phyloP scores from a whole-genome alignment of 2,888 invertebrate genomes.

The Melinaea marsaeus region DNA sequence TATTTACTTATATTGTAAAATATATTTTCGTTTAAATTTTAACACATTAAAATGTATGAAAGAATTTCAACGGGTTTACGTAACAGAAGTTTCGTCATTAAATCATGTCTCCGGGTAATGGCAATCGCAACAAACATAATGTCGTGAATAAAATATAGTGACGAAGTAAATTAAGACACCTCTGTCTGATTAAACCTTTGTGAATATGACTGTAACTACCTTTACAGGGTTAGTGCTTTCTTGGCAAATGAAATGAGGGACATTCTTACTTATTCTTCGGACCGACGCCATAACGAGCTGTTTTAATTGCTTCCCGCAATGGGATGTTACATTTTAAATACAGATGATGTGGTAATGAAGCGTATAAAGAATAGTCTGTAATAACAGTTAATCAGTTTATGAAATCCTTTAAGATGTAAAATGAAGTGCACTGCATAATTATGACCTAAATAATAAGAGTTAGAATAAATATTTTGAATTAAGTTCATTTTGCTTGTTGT shows the following conservation, averaged over 20 bases:
- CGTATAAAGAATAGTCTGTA: conserved; percentile 17
- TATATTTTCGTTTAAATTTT: no score
- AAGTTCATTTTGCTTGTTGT: no score
- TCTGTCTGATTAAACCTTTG: conserved; percentile 5
- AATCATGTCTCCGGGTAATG: conserved; percentile 6
- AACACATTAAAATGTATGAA: neutral
- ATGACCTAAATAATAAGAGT: neutral
- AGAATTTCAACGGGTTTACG: neutral
- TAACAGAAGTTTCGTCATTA: neutral
- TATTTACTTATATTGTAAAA: no score
- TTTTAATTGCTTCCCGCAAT: conserved; percentile 31
- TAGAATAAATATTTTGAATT: no score
- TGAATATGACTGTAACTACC: conserved; percentile 16
- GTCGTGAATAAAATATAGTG: conserved; percentile 28
- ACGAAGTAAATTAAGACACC: neutral
- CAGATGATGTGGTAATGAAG: conserved; percentile 18
- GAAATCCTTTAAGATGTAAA: neutral
- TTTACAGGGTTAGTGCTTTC: conserved; percentile 22
- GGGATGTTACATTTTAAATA: conserved; percentile 24
- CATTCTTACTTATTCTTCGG: conserved; percentile 34
- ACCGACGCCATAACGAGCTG: conserved; percentile 35
- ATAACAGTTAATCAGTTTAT: conserved; percentile 4
- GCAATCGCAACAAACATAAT: conserved; percentile 30
- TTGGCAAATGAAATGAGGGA: conserved; percentile 30
- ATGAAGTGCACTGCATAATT: neutral